Evolutionary conservation across 2,797 vertebrate genomes (phyloP), one percentile per base, ranked within the genome.

Genomic region (Phataginus tricuspis): DNA sequence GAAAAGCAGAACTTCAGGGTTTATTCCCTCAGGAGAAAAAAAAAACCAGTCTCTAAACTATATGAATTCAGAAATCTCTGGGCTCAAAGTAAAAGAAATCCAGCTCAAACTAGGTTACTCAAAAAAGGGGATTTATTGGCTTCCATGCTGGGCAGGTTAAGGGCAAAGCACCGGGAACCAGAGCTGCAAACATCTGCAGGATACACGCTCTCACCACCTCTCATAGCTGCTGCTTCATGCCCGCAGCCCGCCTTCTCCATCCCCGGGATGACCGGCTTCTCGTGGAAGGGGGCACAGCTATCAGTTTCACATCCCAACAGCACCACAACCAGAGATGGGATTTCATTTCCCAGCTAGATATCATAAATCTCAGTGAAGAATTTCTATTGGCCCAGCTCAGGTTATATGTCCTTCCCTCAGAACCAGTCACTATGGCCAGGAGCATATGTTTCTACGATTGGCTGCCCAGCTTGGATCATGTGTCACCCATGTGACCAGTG

Each of bases 311-410:
- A 25, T 11, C 31, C 39, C 69, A 75, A 39, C 12, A 53, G 34
- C 55, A 72, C 64, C 55, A 72, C 6, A 13, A 21, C 23, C 45
- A 71, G 39, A 82, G 45, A 14, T 9, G 18, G 23, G 23, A 75
- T 75, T 68, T 84, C 39, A 23, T 66, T 74, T 91, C 61, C 90
- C 51, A 85, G 45, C 12, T 23, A 42, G n/a, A 92, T 45, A 42
- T 23, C 7, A 78, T 80, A 90, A 74, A 68, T 49, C 72, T 77
- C 92, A 91, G 59, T 63, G 55, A 93, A 95, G 84, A 19, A 25
- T n/a, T 91, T 55, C 75, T 27, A 86, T 37, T 94, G 91, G 78
- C 3, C 42, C 34, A 68, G 8, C 19, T 75, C 3, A 37, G 59
- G 83, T 91, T 80, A 93, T 4, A 7, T 71, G 29, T 29, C 49